Evolutionary conservation across 1,140 invertebrate species (phyloP).

Genomic region (Phocides pigmalion): DNA sequence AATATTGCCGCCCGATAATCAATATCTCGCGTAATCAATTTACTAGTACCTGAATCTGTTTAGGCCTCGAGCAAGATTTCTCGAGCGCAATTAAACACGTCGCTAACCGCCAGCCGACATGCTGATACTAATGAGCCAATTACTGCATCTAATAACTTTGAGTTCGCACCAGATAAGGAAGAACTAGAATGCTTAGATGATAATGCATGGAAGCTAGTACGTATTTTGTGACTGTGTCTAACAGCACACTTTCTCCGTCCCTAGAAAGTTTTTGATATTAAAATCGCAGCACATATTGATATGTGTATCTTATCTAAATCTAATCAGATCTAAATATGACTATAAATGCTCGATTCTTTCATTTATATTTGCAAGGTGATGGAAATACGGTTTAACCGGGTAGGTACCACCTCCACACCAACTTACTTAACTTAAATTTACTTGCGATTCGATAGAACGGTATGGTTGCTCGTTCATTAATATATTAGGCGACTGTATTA

Average conservation of each 20-base stretch:
- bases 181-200: constrained; percentile 5
- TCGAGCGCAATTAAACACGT: constrained; percentile 41
- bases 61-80: constrained; percentile 38
- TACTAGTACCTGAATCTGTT: constrained; percentile 29
- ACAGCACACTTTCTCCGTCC: not conserved
- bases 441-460: too few relatives aligned
- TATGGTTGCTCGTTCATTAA: too few relatives aligned
- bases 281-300: too few relatives aligned
- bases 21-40: constrained; percentile 33
- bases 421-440: too few relatives aligned
- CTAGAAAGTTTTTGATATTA: not conserved
- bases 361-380: too few relatives aligned
- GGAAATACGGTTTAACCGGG: too few relatives aligned
- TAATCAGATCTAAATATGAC: not conserved
- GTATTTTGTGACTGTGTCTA: not conserved
- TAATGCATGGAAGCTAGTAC: constrained; percentile 16
- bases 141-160: constrained; percentile 46
- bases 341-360: too few relatives aligned
- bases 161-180: constrained; percentile 35
- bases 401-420: too few relatives aligned
- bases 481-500: too few relatives aligned
- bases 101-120: constrained; percentile 34
- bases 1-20: constrained; percentile 19
- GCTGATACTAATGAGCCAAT: constrained; percentile 48
- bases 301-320: not conserved